Evolutionary conservation across 2,888 invertebrate genomes (phyloP).

Genomic region (Xylota segnis): DNA sequence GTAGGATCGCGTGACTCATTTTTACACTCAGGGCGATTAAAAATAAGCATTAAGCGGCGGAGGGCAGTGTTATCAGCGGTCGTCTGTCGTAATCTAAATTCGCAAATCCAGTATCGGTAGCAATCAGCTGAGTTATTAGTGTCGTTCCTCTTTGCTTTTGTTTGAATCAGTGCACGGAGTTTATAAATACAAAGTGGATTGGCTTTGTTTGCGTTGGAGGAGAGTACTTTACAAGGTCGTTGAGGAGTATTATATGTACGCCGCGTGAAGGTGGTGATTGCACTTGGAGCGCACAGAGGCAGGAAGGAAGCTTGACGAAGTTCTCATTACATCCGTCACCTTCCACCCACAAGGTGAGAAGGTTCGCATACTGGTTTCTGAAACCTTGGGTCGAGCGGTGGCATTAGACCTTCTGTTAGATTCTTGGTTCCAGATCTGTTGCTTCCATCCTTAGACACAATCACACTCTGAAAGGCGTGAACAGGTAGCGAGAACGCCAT

Average conservation of each 20-base stretch:
- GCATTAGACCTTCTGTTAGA: too few relatives aligned
- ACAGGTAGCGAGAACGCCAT: too few relatives aligned
- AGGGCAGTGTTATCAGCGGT: conserved; percentile 44
- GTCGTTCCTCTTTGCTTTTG: conserved; percentile 34
- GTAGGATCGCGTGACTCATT: conserved; percentile 58
- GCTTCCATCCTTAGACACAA: too few relatives aligned
- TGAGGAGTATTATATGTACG: not conserved
- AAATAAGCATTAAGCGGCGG: not conserved
- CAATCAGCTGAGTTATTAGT: conserved; percentile 16
- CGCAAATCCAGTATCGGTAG: conserved; percentile 50
- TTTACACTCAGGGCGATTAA: not conserved
- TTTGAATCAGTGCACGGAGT: conserved; percentile 1
- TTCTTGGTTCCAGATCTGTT: too few relatives aligned
- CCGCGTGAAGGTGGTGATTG: too few relatives aligned
- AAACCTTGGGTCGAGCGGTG: too few relatives aligned
- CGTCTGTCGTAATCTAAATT: conserved; percentile 41
- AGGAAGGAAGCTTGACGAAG: too few relatives aligned
- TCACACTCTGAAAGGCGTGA: too few relatives aligned
- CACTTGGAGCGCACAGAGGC: too few relatives aligned
- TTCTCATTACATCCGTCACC: too few relatives aligned
- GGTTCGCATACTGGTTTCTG: too few relatives aligned
- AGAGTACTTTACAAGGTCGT: not conserved
- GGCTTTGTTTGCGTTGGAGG: not conserved
- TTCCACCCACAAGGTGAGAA: too few relatives aligned
- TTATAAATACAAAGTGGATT: not conserved